phyloP scores from a whole-genome alignment of 2,888 invertebrate species.

The Agriopis aurantiaria region DNA sequence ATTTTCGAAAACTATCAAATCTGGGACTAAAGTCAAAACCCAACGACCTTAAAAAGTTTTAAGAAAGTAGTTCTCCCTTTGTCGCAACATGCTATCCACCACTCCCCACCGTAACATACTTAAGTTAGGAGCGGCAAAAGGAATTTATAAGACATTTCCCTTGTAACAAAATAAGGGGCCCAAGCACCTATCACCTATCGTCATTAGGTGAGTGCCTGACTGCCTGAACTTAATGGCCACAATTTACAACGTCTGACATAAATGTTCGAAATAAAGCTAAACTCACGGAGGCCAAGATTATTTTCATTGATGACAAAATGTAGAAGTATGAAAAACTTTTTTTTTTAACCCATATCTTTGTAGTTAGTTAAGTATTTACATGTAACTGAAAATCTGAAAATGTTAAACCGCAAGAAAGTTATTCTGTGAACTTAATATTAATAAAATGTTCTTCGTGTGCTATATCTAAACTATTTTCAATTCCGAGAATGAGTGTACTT shows the following conservation, averaged over 20 bases:
- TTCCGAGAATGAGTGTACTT: too few relatives aligned
- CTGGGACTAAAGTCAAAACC: too few relatives aligned
- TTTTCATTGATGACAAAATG: not conserved
- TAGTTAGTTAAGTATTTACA: too few relatives aligned
- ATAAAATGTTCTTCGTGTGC: too few relatives aligned
- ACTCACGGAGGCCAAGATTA: not conserved
- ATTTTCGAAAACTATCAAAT: too few relatives aligned
- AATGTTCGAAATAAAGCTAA: constrained; percentile 4
- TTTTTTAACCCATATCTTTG: not conserved
- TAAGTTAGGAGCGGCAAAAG: constrained; percentile 10
- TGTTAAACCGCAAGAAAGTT: too few relatives aligned
- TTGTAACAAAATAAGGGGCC: constrained; percentile 31
- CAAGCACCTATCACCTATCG: constrained; percentile 27
- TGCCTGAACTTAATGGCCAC: constrained; percentile 28
- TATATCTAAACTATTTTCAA: too few relatives aligned
- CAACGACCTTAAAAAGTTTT: not conserved
- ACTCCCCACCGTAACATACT: not conserved
- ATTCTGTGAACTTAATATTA: too few relatives aligned
- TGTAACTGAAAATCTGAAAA: too few relatives aligned
- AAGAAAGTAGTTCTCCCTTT: not conserved
- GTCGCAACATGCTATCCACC: not conserved
- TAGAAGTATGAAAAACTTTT: not conserved
- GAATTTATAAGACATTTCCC: constrained; percentile 16
- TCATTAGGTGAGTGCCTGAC: constrained; percentile 27
- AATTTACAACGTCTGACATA: constrained; percentile 24